Evolutionary conservation across 1,140 invertebrate genomes (phyloP), one percentile per base, ranked within the genome.

Genomic region (Aporrectodea caliginosa): DNA sequence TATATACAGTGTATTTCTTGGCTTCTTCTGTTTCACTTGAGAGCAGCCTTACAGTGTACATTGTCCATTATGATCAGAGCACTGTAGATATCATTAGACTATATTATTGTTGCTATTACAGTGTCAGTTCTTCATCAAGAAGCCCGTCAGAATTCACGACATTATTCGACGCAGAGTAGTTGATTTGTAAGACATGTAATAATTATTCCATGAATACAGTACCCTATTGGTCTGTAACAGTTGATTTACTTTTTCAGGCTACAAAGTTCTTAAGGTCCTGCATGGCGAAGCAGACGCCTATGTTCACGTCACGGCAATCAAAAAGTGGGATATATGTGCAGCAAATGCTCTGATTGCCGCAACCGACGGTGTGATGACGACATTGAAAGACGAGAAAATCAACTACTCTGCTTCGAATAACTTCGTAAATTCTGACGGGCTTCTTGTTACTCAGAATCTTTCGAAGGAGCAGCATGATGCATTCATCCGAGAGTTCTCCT

Each of bases 271-370:
- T 78, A 92, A 95, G 87, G 92, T 99, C 16, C 91, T 94, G 0
- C 92, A 92, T 83, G 93, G 93, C 31, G 93, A 93, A 83, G 94
- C 92, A 1, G 93, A 95, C 85, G 92, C 94, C 0, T 99, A 99
- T 86, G 88, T 98, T 14, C 98, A 99, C 85, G 92, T 91, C 1
- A 98, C 96, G 6, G 90, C 91, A 27, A 99, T 99, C 29, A 98
- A 99, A 86, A 99, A 99, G 87, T 99, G 98, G 98, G 98, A 99
- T 85, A 92, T 98, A 77, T 99, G 98, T 90, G 95, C 98, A 34
- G 96, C 95, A 33, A 93, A 98, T 88, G 98, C 97, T 0, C 93
- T 99, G 78, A 88, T 99, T 31, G 92, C 88, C 81, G 88, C 91
- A 43, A 78, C 91, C 27, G 90, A 90, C 30, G 92, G 92, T 14